Base-by-base conservation (phyloP, 2,113 vertebrate species). In the Penelope pileata region DNA sequence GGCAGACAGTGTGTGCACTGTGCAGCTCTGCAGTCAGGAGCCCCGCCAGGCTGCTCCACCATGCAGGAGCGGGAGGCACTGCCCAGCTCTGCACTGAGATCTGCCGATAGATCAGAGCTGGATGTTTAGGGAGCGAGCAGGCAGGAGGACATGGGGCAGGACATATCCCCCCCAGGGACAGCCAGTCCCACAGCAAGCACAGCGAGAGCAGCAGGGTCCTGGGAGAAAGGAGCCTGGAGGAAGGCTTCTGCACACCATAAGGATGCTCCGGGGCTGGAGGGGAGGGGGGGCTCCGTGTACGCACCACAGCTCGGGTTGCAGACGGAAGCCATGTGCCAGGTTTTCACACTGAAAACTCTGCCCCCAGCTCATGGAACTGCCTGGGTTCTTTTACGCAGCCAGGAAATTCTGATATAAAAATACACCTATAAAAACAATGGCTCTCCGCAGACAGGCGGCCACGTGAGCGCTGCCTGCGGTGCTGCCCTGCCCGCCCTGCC, bases 351-450 rank as follows among this genome's bases (percentile, higher is more conserved):
- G 42, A 74, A 34, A 76, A 10, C 77, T 90, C 54, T 2, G 10
- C 14, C 63, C 50, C 5, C 27, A 53, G 60, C 86, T 86, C 89
- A 74, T 50, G 45, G 63, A 96, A 76, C 40, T 29, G 47, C 24
- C 62, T 21, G 43, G 26, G 48, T 13, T 58, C 47, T 80, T 72
- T 32, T 24, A 51, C 14, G 75, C 3, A 2, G 60, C 23, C 60
- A 40, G 80, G 72, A 77, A 93, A 90, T 77, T 26, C 56, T 24
- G 13, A 30, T 59, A 73, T 90, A 63, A 92, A 87, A 94, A 85
- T 26, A 30, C 16, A 70, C 3, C 7, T 50, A 48, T 3, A 66
- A 92, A 90, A 90, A 79, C 13, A 63, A 27, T 1, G 1, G 27
- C 83, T 78, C 75, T 42, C 24, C 83, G 69, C 73, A 26, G 89